phyloP scores from a whole-genome alignment of 1,140 invertebrate genomes.

The Ridgeia piscesae region DNA sequence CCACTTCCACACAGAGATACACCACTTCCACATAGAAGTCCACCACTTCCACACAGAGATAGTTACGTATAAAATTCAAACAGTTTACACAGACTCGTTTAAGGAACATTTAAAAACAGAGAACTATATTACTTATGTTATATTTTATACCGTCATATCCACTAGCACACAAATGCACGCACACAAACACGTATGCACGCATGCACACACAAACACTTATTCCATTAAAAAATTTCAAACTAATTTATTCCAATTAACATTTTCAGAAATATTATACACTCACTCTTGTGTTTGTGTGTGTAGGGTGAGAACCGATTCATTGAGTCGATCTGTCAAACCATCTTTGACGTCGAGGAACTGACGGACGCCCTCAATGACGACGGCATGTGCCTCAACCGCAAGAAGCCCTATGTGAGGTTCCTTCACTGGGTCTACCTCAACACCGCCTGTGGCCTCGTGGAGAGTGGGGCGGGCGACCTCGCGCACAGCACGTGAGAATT shows the following conservation, averaged over 20 bases:
- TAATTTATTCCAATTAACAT: no score
- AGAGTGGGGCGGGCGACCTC: constrained; percentile 54
- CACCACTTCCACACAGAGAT: no score
- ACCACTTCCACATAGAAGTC: no score
- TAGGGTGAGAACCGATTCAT: constrained; percentile 55
- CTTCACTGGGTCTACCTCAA: constrained; percentile 55
- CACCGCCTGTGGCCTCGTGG: constrained; percentile 53
- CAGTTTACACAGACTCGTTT: no score
- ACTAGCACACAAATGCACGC: no score
- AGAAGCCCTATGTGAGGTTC: constrained; percentile 51
- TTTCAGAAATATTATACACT: not conserved
- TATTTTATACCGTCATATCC: no score
- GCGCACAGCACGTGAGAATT: constrained; percentile 47
- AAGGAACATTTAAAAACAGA: no score
- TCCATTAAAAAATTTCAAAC: no score
- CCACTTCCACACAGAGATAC: no score
- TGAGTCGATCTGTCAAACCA: constrained; percentile 57
- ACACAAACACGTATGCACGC: not conserved
- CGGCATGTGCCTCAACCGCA: constrained; percentile 47
- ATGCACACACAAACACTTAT: no score
- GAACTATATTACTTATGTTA: no score
- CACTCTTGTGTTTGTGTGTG: not conserved
- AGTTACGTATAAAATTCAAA: no score
- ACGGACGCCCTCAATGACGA: constrained; percentile 47
- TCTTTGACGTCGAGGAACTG: constrained; percentile 51